Base-by-base conservation (phyloP, 2,888 invertebrate genomes). In the Dicyrtoma fusca region DNA sequence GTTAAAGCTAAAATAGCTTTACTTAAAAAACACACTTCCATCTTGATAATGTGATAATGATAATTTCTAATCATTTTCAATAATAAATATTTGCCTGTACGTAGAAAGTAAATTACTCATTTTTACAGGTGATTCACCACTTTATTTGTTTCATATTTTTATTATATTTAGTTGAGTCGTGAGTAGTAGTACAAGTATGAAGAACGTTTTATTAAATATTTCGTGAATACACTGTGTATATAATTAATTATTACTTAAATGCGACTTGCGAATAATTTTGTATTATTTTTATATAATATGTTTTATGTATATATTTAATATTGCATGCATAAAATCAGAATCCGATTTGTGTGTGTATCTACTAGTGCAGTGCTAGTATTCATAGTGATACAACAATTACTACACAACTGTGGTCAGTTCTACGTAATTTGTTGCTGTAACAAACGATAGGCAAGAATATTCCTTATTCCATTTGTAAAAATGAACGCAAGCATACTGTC, bases 121-220 rank as follows among this genome's bases (percentile, higher is more conserved):
- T 49, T 49, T 49, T 19, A 17, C 49, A 17, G n/a, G 19, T 49
- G 11, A 17, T 49, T 49, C 49, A 49, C n/a, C n/a, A 17, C 4
- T 49, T 17, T 49, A 49, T n/a, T 49, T 49, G 49, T 49, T 49
- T 17, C 49, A 17, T 49, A 49, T 19, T 6, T 49, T 49, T 49
- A 10, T n/a, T 19, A 49, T 49, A 34, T 34, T 34, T 34, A 34
- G 34, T 34, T 34, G 8, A 34, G 34, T 34, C 34, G 34, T 34
- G 34, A 34, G 34, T 34, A 34, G 34, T 34, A 34, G n/a, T 49
- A 49, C 49, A 49, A 49, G 19, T 49, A 49, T 49, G n/a, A 49
- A 49, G 19, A 19, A 49, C 3, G 3, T 49, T 49, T n/a, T 49
- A n/a, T 49, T n/a, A 49, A 49, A 49, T 19, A 11, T 11, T 45